These are phyloP conservation scores for Cydia pomonella DNA, from an alignment of 1,140 invertebrate genomes.

Conservation along the genomic window DNA sequence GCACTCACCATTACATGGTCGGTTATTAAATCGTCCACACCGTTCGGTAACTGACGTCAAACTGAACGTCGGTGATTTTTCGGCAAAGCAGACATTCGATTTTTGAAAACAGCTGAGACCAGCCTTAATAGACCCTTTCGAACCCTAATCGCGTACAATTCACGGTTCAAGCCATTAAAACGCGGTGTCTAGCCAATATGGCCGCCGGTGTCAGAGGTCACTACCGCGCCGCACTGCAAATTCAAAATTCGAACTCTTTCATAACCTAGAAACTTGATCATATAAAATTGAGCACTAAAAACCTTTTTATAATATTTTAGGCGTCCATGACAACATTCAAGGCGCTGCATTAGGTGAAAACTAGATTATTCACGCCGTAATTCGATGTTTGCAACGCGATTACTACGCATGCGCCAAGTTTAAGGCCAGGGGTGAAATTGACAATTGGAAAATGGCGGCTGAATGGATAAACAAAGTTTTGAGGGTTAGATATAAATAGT, in stretches of 20 bases:
- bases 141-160: constrained; percentile 7
- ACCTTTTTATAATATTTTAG: constrained; percentile 12
- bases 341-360: not conserved
- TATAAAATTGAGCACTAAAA: not conserved
- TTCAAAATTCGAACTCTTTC: constrained; percentile 20
- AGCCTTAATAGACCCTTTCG: constrained; percentile 44
- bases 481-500: constrained; percentile 18
- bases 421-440: constrained; percentile 63
- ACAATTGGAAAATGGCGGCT: constrained; percentile 32
- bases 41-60: constrained; percentile 61
- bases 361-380: constrained; percentile 53
- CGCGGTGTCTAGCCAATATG: constrained; percentile 39
- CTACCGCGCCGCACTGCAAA: constrained; percentile 38
- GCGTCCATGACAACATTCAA: not conserved
- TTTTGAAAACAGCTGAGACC: constrained; percentile 71
- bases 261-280: not conserved
- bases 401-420: constrained; percentile 57
- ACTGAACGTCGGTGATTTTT: constrained; percentile 46
- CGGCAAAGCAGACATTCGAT: constrained; percentile 51
- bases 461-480: not conserved
- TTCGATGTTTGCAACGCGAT: constrained; percentile 37
- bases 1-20: constrained; percentile 75
- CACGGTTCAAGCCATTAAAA: constrained; percentile 25
- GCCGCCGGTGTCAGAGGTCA: constrained; percentile 46
- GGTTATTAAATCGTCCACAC: constrained; percentile 55